phyloP scores from a whole-genome alignment of 1,140 invertebrate genomes.

The Platorchestia sp. region DNA sequence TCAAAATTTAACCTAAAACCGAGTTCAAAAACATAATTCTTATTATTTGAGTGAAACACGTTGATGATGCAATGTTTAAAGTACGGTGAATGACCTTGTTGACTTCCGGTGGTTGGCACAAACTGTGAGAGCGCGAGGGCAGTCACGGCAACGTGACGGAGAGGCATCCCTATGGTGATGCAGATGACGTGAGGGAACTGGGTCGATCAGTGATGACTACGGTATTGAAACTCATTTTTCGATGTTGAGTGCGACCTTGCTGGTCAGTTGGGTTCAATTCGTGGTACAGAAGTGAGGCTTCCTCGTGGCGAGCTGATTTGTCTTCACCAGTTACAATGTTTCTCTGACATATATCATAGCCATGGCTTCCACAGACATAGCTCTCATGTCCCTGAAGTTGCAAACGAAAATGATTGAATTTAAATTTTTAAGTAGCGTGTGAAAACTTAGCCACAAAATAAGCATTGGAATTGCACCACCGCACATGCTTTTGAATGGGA shows the following conservation, averaged over 20 bases:
- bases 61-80: background rate
- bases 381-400: background rate
- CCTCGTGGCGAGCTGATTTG: background rate
- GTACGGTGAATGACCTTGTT: background rate
- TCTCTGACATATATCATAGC: background rate
- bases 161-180: background rate
- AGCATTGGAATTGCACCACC: background rate
- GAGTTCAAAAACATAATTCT: background rate
- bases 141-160: background rate
- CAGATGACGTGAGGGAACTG: background rate
- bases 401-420: background rate
- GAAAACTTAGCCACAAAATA: background rate
- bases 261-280: background rate
- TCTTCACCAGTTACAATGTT: background rate
- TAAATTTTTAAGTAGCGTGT: background rate
- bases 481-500: background rate
- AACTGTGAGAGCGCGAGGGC: background rate
- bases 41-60: background rate
- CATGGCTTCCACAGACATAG: background rate
- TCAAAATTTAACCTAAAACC: background rate
- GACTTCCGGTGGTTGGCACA: background rate
- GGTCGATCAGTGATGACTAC: background rate
- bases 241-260: background rate
- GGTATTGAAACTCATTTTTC: background rate
- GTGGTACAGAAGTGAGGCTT: background rate